phyloP scores from a whole-genome alignment of 2,797 vertebrate genomes.

The Phrynocephalus vlangalii region DNA sequence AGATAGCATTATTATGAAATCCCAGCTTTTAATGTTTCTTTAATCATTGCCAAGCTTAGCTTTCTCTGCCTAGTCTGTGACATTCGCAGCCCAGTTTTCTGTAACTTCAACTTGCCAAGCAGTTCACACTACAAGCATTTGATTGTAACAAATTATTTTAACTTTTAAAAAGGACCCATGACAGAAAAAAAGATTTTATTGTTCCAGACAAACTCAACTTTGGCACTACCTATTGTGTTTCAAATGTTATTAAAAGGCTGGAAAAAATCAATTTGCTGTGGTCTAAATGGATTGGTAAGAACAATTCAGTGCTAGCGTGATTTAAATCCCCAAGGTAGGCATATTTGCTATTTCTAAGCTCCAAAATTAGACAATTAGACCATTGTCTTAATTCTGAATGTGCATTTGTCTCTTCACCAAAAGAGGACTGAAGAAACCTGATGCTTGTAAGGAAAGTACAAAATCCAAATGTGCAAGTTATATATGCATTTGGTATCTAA shows the following conservation, averaged over 20 bases:
- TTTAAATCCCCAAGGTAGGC: background rate
- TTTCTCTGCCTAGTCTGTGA: conserved; percentile 10
- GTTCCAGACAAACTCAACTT: background rate
- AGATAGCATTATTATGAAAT: conserved; percentile 23
- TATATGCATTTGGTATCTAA: background rate
- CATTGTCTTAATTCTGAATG: background rate
- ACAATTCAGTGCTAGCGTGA: background rate
- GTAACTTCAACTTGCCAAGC: background rate
- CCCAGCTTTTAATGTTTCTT: conserved; percentile 30
- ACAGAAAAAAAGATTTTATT: background rate
- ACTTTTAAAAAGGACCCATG: background rate
- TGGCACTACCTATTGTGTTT: background rate
- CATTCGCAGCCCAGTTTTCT: background rate
- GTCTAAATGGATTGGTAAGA: no score
- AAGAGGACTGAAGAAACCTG: background rate
- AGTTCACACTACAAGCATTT: conserved; percentile 8
- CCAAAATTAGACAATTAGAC: background rate
- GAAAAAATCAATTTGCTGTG: background rate
- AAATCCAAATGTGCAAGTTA: background rate
- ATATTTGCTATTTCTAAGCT: background rate
- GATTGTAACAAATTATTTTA: background rate
- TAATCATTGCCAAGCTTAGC: conserved; percentile 50
- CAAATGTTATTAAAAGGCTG: background rate
- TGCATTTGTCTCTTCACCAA: background rate
- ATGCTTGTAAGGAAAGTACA: no score